These are phyloP conservation scores for Silurus aristotelis DNA, from an alignment of 2,797 vertebrate genomes.

Conservation along the genomic window DNA sequence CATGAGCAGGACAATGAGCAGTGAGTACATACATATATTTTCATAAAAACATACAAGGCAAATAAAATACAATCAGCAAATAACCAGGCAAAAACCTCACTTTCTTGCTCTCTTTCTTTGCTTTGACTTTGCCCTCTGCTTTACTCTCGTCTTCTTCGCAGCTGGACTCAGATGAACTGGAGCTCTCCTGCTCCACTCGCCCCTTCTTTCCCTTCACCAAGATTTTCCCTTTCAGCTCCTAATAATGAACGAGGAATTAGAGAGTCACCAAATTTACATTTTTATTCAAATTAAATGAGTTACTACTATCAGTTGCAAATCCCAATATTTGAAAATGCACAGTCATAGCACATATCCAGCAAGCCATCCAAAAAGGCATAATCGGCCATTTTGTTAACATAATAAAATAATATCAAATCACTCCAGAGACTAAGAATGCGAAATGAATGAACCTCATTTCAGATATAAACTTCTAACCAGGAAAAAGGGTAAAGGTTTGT, in stretches of 20 bases:
- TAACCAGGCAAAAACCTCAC: constrained; percentile 8
- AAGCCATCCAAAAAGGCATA: not conserved
- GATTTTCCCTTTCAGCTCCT: constrained; percentile 88
- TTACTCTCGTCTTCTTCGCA: constrained; percentile 73
- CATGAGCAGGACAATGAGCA: not conserved
- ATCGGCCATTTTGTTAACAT: not conserved
- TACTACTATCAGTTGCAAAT: not conserved
- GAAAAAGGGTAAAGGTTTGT: constrained; percentile 21
- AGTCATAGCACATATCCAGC: not conserved
- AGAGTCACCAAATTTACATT: constrained; percentile 16
- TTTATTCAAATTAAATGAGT: not conserved
- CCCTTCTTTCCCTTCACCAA: constrained; percentile 91
- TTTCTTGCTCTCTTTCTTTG: constrained; percentile 52
- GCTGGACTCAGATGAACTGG: constrained; percentile 68
- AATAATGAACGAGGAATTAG: not conserved
- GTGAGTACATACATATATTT: not conserved
- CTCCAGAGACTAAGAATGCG: not conserved
- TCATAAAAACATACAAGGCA: constrained; percentile 10
- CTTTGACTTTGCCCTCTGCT: constrained; percentile 49
- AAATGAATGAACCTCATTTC: constrained; percentile 19
- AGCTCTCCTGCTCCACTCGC: constrained; percentile 53
- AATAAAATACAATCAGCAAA: no score
- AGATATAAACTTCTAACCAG: not conserved
- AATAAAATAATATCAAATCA: constrained; percentile 11
- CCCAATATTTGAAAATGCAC: not conserved